Evolutionary conservation across 2,888 invertebrate genomes (phyloP), one percentile per base, ranked within the genome.

Genomic region (Acronicta psi): DNA sequence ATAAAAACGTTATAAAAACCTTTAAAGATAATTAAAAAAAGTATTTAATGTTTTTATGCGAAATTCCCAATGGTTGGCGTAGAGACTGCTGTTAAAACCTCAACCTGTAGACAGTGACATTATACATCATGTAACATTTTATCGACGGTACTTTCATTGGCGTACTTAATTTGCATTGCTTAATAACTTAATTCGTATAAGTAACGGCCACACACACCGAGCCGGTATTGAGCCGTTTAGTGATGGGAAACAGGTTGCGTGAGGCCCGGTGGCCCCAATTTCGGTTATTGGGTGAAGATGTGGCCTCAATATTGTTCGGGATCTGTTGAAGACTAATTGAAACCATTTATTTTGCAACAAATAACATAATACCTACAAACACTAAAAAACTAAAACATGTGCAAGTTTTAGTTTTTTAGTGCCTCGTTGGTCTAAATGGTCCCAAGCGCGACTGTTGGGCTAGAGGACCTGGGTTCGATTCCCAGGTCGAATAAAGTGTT

Each of bases 131-230:
- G 29, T 5, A 43, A 43, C 23, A 31, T 65, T 44, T 69, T 65
- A 70, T 68, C 66, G 37, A 0, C 13, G 11, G 44, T 13, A 52
- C 70, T 63, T 64, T 63, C 62, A 76, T 71, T 61, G 59, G 36
- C 51, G 64, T 76, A 73, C 59, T 59, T 81, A 77, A 87, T 87
- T 87, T 85, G 84, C 85, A 86, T 88, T 80, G 82, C 78, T 83
- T 86, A 88, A 89, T 88, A 85, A 85, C 88, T 87, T 87, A 86
- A 88, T 88, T 70, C 54, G 37, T 73, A 45, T 59, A 69, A 50
- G 61, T 57, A 64, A 59, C 59, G 87, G 80, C 88, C 88, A 85
- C 88, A 88, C 88, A 82, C 78, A 69, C 59, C 44, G 68, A 60
- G 56, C 56, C 52, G 49, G 56, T 67, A 59, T 51, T 52, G 57